Evolutionary conservation across 2,113 vertebrate species (phyloP).

Genomic region (Cyphomyrus discorhynchus): DNA sequence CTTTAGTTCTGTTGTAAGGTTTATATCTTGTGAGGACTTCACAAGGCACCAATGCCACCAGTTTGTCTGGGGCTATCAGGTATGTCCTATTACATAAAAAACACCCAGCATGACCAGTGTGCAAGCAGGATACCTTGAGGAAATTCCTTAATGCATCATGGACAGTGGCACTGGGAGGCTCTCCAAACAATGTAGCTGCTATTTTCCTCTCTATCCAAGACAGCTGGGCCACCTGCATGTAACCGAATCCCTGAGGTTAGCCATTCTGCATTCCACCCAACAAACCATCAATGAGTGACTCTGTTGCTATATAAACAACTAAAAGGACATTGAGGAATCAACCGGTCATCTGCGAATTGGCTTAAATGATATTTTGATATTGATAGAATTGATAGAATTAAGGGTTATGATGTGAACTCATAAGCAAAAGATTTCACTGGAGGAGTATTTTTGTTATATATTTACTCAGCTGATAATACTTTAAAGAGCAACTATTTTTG

Average conservation of each 20-base stretch:
- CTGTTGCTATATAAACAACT: neutral
- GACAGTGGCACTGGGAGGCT: conserved; percentile 78
- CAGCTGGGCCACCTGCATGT: conserved; percentile 75
- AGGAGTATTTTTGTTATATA: neutral
- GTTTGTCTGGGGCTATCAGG: neutral
- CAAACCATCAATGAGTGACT: neutral
- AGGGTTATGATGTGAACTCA: neutral
- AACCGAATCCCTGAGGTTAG: neutral
- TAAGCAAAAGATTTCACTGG: neutral
- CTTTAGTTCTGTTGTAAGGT: neutral
- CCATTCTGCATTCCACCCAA: neutral
- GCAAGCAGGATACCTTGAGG: conserved; percentile 66
- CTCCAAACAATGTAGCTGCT: conserved; percentile 80
- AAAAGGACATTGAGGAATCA: neutral
- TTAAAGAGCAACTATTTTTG: neutral
- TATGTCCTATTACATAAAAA: neutral
- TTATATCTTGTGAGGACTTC: neutral
- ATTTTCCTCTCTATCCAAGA: conserved; percentile 95
- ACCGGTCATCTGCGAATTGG: neutral
- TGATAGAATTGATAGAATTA: neutral
- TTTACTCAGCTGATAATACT: neutral
- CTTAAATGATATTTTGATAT: neutral
- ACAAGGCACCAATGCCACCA: neutral
- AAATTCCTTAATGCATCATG: conserved; percentile 82
- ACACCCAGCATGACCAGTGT: neutral